phyloP scores from a whole-genome alignment of 2,888 invertebrate genomes.

The Stegophylla sp. region DNA sequence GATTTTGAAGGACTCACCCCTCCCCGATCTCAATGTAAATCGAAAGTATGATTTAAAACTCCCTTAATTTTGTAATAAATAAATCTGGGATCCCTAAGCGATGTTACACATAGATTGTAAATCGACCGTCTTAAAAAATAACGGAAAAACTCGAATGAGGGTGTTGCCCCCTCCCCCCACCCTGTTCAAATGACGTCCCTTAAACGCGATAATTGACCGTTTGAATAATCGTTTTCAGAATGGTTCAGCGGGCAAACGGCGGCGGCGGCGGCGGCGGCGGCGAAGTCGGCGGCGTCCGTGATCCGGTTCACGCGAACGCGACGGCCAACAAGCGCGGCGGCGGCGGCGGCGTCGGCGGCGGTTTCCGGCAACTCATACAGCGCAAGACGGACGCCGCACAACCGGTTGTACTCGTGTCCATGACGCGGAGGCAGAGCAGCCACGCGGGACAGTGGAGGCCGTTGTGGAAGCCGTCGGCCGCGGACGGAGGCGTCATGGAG shows the following conservation, averaged over 20 bases:
- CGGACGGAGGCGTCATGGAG: constrained; percentile 55
- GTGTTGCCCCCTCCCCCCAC: too few relatives aligned
- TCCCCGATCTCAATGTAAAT: too few relatives aligned
- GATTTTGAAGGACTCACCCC: too few relatives aligned
- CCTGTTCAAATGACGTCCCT: too few relatives aligned
- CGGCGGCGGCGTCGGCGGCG: neutral
- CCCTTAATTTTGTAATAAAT: too few relatives aligned
- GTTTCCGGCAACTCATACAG: neutral
- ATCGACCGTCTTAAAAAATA: too few relatives aligned
- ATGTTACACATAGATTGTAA: too few relatives aligned
- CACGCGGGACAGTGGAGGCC: constrained; percentile 63
- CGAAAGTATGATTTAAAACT: too few relatives aligned
- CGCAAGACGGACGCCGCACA: constrained; percentile 34
- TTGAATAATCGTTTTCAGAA: neutral
- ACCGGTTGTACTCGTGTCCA: constrained; percentile 50
- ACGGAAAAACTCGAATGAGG: too few relatives aligned
- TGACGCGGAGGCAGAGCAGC: constrained; percentile 61
- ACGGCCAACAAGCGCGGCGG: neutral
- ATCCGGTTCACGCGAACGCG: neutral
- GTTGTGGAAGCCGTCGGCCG: constrained; percentile 64
- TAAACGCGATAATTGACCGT: too few relatives aligned
- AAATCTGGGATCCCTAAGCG: too few relatives aligned
- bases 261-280: neutral
- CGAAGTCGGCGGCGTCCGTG: neutral
- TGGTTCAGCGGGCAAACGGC: constrained; percentile 1